phyloP scores from a whole-genome alignment of 2,797 vertebrate genomes.

The Pelodytes ibericus region DNA sequence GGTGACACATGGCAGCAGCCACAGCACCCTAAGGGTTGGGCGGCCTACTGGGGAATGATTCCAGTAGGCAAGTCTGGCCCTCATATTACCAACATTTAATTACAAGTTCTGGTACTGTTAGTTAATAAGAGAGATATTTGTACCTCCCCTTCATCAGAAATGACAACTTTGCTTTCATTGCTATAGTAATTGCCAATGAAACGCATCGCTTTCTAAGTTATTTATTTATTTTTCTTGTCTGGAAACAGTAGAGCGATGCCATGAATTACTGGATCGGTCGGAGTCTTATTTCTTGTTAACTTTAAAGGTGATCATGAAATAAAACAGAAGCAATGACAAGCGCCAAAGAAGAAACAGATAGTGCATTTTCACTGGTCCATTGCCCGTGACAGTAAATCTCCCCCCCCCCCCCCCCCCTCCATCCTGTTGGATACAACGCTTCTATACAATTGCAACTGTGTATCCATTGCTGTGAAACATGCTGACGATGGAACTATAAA shows the following conservation, averaged over 20 bases:
- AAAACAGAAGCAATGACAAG: not conserved
- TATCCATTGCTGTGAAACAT: slow-evolving; percentile 44
- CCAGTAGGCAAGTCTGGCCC: too few species aligned
- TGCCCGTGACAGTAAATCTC: not conserved
- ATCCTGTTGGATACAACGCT: slow-evolving; percentile 5
- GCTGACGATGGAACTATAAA: slow-evolving; percentile 53
- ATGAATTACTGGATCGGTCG: not conserved
- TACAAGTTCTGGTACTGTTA: too few species aligned
- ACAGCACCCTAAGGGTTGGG: too few species aligned
- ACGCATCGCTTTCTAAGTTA: too few species aligned
- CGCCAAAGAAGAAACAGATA: slow-evolving; percentile 17
- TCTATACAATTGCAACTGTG: slow-evolving; percentile 30
- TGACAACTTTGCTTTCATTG: too few species aligned
- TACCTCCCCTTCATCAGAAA: too few species aligned
- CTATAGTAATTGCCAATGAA: too few species aligned
- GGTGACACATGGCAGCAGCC: too few species aligned
- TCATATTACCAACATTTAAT: too few species aligned
- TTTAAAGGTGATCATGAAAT: slow-evolving; percentile 44
- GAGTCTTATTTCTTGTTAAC: not conserved
- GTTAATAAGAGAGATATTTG: too few species aligned
- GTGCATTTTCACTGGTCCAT: not conserved
- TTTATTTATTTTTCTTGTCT: not conserved
- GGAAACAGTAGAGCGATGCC: not conserved
- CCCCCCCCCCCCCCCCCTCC: not conserved
- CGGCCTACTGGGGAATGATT: too few species aligned